phyloP scores from a whole-genome alignment of 2,113 vertebrate species.

The Fulica atra region DNA sequence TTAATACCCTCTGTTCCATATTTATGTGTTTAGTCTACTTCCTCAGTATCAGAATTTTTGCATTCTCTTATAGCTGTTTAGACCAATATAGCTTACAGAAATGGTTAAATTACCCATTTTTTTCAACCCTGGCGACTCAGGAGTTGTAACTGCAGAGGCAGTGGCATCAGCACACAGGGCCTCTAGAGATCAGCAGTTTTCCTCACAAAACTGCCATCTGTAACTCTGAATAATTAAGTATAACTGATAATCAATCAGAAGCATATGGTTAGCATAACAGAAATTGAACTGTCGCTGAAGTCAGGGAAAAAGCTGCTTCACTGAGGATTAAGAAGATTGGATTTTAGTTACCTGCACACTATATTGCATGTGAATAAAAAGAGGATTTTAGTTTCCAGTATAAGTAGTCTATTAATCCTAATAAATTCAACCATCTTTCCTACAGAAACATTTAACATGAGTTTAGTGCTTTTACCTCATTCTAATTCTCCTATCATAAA shows the following conservation, averaged over 20 bases:
- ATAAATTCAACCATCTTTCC: slow-evolving; percentile 49
- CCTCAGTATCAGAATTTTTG: neutral
- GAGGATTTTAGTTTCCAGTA: slow-evolving; percentile 33
- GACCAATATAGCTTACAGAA: neutral
- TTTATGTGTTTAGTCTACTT: neutral
- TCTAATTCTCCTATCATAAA: slow-evolving; percentile 33
- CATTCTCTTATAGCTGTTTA: neutral
- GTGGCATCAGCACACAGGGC: neutral
- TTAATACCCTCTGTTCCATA: neutral
- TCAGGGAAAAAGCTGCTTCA: slow-evolving; percentile 64
- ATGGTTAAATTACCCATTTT: slow-evolving; percentile 8
- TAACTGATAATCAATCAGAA: slow-evolving; percentile 68
- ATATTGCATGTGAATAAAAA: slow-evolving; percentile 52
- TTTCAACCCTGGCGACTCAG: neutral
- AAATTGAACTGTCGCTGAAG: slow-evolving; percentile 68
- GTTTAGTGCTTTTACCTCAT: slow-evolving; percentile 46
- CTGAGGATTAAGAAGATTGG: slow-evolving; percentile 56
- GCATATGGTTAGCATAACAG: slow-evolving; percentile 69
- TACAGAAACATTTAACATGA: slow-evolving; percentile 51
- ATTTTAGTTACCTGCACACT: slow-evolving; percentile 62
- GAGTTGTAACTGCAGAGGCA: neutral
- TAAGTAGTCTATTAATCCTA: slow-evolving; percentile 69
- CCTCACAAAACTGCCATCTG: slow-evolving; percentile 62
- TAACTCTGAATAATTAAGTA: slow-evolving; percentile 67
- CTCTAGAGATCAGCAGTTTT: slow-evolving; percentile 53